phyloP scores from a whole-genome alignment of 2,113 vertebrate species.

The Thinocorus orbignyianus region DNA sequence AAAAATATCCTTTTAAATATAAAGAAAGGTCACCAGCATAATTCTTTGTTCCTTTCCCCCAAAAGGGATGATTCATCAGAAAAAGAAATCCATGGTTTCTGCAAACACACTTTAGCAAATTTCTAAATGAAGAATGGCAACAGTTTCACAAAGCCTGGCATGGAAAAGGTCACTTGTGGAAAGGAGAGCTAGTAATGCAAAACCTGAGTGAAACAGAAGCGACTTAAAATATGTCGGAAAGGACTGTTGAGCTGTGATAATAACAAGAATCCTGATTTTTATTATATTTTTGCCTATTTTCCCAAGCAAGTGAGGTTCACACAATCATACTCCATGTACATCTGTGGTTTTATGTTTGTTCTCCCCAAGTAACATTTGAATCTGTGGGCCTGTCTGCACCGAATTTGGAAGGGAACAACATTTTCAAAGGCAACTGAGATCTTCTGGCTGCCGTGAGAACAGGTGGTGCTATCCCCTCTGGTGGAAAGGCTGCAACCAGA shows the following conservation, averaged over 20 bases:
- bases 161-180: slow-evolving; percentile 47
- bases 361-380: background rate
- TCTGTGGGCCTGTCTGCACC: background rate
- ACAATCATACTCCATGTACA: background rate
- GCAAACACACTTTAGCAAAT: slow-evolving; percentile 15
- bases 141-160: background rate
- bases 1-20: slow-evolving; percentile 14
- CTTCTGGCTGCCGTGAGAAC: background rate
- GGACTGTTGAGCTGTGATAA: background rate
- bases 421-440: background rate
- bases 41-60: slow-evolving; percentile 36
- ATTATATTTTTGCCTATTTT: background rate
- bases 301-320: background rate
- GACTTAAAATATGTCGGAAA: slow-evolving; percentile 33
- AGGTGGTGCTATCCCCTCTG: background rate
- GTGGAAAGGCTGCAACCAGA: background rate
- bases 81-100: background rate
- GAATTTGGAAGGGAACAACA: background rate
- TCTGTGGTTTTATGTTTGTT: background rate
- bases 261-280: background rate
- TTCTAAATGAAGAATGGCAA: slow-evolving; percentile 58
- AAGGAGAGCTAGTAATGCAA: slow-evolving; percentile 21
- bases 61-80: slow-evolving; percentile 11
- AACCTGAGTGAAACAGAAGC: background rate
- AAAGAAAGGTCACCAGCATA: slow-evolving; percentile 69